Evolutionary conservation across 1,140 invertebrate genomes (phyloP).

Genomic region (Bombus balteatus): DNA sequence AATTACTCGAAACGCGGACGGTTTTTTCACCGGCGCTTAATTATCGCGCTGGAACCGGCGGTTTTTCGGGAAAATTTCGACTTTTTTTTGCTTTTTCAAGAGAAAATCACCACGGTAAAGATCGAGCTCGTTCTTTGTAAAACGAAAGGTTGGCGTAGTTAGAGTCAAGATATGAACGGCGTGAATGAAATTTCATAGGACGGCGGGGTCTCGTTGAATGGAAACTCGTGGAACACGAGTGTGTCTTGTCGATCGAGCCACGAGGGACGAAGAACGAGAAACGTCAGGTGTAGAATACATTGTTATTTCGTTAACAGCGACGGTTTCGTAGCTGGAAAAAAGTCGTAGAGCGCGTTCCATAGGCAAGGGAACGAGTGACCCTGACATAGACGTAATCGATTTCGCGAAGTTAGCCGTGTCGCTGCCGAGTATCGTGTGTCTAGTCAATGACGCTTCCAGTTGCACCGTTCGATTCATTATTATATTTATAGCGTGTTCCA

Average conservation of each 20-base stretch:
- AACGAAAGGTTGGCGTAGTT: background rate
- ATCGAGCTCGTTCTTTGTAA: background rate
- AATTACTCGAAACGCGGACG: background rate
- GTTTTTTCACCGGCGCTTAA: background rate
- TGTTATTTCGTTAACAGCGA: constrained; percentile 10
- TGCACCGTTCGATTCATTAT: constrained; percentile 40
- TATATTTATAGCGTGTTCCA: constrained; percentile 32
- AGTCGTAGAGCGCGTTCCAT: background rate
- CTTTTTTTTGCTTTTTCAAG: background rate
- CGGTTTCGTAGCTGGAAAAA: constrained; percentile 16
- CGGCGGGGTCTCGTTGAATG: background rate
- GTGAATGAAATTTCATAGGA: constrained; percentile 5
- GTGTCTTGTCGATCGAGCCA: background rate
- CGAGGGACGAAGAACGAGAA: background rate
- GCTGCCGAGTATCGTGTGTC: constrained; percentile 7
- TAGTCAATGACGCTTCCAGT: constrained; percentile 46
- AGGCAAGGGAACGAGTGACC: constrained; percentile 24
- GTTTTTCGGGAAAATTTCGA: background rate
- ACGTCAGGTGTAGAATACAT: background rate
- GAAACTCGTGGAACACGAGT: background rate
- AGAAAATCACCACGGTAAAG: background rate
- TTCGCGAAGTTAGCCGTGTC: constrained; percentile 22
- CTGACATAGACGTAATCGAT: constrained; percentile 48
- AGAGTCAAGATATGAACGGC: background rate
- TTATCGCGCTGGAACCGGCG: background rate